Percentiles rank a stretch among this genome's conserved stretches.
phyloP scores from a whole-genome alignment of 2,797 vertebrate genomes.

The Botia kubotai region DNA sequence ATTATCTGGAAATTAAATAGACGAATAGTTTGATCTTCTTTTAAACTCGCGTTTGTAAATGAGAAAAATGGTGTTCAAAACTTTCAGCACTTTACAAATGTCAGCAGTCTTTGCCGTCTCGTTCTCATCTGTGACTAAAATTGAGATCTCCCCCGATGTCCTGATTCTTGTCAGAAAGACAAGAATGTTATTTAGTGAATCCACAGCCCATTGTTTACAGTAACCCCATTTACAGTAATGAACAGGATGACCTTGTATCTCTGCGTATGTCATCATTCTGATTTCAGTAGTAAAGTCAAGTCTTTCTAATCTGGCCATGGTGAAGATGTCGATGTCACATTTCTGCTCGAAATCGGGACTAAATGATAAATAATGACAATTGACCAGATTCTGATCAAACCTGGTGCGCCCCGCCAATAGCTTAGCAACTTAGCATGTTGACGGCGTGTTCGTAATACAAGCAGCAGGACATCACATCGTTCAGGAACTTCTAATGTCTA shows the following conservation, averaged over 20 bases:
- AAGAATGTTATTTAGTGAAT: not conserved
- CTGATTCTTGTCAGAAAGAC: not conserved
- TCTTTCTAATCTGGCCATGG: not conserved
- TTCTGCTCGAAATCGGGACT: not conserved
- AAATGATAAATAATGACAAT: not conserved
- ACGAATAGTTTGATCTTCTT: not conserved
- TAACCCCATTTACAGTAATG: not conserved
- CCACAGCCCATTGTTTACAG: not conserved
- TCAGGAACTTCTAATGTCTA: constrained; percentile 24
- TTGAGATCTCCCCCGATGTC: not conserved
- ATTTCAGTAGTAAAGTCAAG: no score
- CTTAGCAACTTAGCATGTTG: not conserved
- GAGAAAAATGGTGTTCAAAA: not conserved
- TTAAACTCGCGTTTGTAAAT: not conserved
- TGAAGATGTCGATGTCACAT: not conserved
- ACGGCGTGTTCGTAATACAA: not conserved
- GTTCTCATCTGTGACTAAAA: not conserved
- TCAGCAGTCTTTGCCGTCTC: not conserved
- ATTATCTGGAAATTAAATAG: not conserved
- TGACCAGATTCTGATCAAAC: not conserved
- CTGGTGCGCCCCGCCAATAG: not conserved
- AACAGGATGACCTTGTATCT: not conserved
- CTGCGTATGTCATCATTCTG: no score
- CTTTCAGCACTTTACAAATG: not conserved
- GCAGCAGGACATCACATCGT: constrained; percentile 14